Percentiles rank a stretch among this genome's conserved stretches.
These are phyloP conservation scores for Threskiornis aethiopicus DNA, from an alignment of 2,797 vertebrate genomes.

Conservation along the genomic window DNA sequence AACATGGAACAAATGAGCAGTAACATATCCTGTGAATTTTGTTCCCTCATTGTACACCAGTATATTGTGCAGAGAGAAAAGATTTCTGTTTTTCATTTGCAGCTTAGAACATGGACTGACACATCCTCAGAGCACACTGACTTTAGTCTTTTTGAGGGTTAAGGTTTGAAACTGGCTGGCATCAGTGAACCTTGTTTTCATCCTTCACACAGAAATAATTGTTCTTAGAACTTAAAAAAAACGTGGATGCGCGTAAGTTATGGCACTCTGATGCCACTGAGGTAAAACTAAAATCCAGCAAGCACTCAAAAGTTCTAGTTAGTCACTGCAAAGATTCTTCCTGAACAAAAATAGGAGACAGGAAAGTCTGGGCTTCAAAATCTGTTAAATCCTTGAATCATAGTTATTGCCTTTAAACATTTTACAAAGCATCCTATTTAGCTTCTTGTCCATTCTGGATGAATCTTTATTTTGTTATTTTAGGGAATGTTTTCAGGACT, in stretches of 20 bases:
- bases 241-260: background rate
- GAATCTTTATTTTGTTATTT: background rate
- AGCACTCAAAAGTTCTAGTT: background rate
- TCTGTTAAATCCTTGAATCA: background rate
- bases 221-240: background rate
- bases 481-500: background rate
- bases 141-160: background rate
- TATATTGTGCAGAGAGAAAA: background rate
- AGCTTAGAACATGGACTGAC: background rate
- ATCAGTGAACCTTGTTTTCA: background rate
- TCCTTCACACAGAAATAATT: background rate
- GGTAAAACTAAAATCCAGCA: background rate
- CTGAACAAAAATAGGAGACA: background rate
- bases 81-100: background rate
- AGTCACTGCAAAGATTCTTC: background rate
- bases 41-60: background rate
- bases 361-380: background rate
- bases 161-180: background rate
- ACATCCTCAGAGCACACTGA: background rate
- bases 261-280: background rate
- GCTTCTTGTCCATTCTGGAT: background rate
- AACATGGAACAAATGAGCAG: background rate
- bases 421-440: background rate
- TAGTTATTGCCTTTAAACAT: background rate
- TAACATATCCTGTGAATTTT: background rate